Evolutionary conservation across 1,140 invertebrate species (phyloP), one percentile per base, ranked within the genome.

Genomic region (Pseudomyrmex cubaensis): DNA sequence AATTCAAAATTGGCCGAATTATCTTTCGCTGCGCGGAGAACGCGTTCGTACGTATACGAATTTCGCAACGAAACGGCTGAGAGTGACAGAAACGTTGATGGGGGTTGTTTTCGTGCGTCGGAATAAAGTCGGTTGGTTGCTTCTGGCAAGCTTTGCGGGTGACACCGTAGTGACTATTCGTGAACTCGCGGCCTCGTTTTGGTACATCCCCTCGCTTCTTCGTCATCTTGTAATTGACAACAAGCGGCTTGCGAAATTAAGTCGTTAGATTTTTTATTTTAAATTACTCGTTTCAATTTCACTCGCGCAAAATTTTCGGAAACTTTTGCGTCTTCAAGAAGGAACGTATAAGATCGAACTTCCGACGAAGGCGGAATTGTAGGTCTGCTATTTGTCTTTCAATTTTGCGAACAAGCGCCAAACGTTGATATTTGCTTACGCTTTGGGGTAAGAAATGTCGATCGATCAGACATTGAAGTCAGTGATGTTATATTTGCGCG

Each of bases 31-130:
- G 72, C 22, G 76, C 22, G 76, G 66, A 72, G 69, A 80, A 59
- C 70, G 76, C 80, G 70, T 83, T 54, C 70, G 72, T 59, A 74
- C 12, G 57, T 35, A 13, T 70, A 66, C 69, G 64, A 66, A 82
- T 85, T 25, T 25, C 70, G 84, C 35, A 83, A 72, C 72, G 67
- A 78, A 84, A 84, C 82, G 74, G 54, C 74, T 78, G 82, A 54
- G 75, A 72, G 85, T 87, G 85, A 87, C 85, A 87, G 85, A 84
- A 87, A 87, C 85, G 83, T 80, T 75, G 73, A 57, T 63, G 74
- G 73, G 74, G 80, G 85, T 62, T 84, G 74, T 84, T 87, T 84
- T 74, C 74, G 67, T 82, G 73, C 69, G 78, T 73, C 61, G 56
- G 61, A 66, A 74, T 76, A 50, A 78, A 87, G 82, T 87, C 72